Evolutionary conservation across 2,113 vertebrate genomes (phyloP).

Genomic region (Semicossyphus pulcher): DNA sequence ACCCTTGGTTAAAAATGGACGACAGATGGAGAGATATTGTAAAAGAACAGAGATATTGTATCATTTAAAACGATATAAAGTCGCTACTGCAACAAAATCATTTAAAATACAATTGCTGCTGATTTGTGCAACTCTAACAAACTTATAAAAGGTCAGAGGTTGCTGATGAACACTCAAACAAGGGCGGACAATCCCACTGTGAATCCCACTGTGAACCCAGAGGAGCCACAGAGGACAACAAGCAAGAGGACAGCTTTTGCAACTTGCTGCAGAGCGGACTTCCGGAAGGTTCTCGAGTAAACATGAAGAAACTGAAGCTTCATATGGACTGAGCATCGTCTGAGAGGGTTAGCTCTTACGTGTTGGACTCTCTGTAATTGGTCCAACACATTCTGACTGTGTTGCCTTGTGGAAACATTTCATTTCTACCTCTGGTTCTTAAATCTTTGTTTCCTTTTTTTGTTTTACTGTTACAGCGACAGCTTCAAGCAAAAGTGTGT

Average conservation of each 20-base stretch:
- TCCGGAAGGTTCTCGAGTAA: too few species aligned
- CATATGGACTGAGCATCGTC: constrained; percentile 8
- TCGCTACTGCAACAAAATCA: constrained; percentile 27
- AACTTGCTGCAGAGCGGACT: too few species aligned
- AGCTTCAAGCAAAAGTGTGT: constrained; percentile 10
- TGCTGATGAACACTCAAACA: not conserved
- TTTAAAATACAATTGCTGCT: constrained; percentile 36
- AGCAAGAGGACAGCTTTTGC: too few species aligned
- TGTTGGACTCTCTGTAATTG: not conserved
- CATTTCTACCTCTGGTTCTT: constrained; percentile 55
- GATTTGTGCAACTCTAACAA: constrained; percentile 25
- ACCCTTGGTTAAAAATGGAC: constrained; percentile 20
- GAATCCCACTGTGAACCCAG: constrained; percentile 4
- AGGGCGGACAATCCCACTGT: constrained; percentile 14
- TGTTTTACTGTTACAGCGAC: not conserved
- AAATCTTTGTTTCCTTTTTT: too few species aligned
- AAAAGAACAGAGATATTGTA: constrained; percentile 23
- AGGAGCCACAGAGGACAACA: not conserved
- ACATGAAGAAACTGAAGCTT: not conserved
- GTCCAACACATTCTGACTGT: constrained; percentile 19
- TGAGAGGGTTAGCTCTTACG: not conserved
- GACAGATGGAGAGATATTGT: too few species aligned
- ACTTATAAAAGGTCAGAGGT: not conserved
- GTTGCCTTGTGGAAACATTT: constrained; percentile 22
- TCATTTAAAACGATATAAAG: constrained; percentile 43